phyloP scores from a whole-genome alignment of 2,888 invertebrate species.

The Cephus rjabovi region DNA sequence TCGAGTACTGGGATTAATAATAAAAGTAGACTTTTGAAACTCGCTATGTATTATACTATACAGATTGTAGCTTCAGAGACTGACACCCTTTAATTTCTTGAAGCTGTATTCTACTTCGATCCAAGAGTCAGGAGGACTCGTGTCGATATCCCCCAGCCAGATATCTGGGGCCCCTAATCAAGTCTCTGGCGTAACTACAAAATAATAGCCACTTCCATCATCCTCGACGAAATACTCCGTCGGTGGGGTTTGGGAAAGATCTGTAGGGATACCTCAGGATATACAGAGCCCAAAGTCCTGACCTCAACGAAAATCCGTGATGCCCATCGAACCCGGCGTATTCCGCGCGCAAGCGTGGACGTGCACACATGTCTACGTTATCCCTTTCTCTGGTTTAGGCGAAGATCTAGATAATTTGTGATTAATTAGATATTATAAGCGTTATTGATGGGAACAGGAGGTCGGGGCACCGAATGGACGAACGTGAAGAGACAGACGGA shows the following conservation, averaged over 20 bases:
- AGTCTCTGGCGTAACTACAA: background rate
- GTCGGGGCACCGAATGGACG: conserved; percentile 27
- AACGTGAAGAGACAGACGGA: conserved; percentile 34
- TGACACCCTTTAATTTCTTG: background rate
- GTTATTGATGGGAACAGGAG: conserved; percentile 62
- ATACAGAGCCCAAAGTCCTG: background rate
- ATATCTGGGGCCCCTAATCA: background rate
- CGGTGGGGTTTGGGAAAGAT: background rate
- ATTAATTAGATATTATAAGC: conserved; percentile 65
- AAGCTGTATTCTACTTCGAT: background rate
- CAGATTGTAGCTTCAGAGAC: background rate
- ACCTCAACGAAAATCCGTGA: background rate
- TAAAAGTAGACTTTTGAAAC: background rate
- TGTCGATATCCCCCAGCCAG: background rate
- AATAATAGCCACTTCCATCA: background rate
- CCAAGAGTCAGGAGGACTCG: background rate
- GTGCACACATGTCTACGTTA: background rate
- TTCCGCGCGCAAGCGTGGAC: background rate
- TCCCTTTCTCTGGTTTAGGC: conserved; percentile 20
- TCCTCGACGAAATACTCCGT: background rate
- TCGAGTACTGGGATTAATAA: background rate
- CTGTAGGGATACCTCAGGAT: background rate
- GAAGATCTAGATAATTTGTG: conserved; percentile 63
- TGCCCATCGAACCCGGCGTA: background rate
- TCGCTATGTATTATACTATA: background rate